Conservation (phyloP, 2,888 invertebrate genomes). For the Drosophila eohydei region DNA sequence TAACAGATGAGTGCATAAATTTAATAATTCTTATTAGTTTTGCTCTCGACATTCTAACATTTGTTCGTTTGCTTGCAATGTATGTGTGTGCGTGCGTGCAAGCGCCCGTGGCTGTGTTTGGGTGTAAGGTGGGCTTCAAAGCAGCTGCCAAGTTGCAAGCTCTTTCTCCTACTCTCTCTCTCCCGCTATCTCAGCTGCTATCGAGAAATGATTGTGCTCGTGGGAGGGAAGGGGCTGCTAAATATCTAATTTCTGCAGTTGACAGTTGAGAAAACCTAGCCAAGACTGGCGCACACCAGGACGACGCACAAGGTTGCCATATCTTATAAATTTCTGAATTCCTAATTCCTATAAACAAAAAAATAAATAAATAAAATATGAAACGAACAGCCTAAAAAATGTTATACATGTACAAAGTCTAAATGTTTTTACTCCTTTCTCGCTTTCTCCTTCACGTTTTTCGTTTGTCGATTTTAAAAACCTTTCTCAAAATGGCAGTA, state of each 20-base stretch:
- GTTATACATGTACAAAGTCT: constrained; percentile 77
- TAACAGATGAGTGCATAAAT: constrained; percentile 77
- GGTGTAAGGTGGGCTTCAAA: constrained; percentile 67
- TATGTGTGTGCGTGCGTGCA: constrained; percentile 14
- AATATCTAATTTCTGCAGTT: neutral
- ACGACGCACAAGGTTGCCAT: constrained; percentile 24
- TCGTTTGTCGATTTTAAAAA: constrained; percentile 57
- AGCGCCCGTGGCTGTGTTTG: constrained; percentile 23
- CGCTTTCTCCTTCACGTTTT: constrained; percentile 3
- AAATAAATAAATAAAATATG: constrained; percentile 6
- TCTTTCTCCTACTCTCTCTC: constrained; percentile 14
- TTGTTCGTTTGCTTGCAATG: constrained; percentile 16
- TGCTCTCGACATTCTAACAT: constrained; percentile 36
- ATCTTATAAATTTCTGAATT: constrained; percentile 35
- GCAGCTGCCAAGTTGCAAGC: constrained; percentile 50
- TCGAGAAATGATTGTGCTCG: constrained; percentile 54
- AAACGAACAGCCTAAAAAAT: constrained; percentile 78
- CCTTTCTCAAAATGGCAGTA: constrained; percentile 75
- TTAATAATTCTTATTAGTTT: constrained; percentile 60
- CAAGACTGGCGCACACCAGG: constrained; percentile 41
- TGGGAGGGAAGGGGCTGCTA: neutral
- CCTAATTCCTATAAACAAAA: constrained; percentile 50
- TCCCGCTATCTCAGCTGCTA: constrained; percentile 38
- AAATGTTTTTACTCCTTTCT: constrained; percentile 47
- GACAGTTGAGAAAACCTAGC: constrained; percentile 33